Conservation (phyloP, 1,140 invertebrate genomes). For the Lethrus apterus region DNA sequence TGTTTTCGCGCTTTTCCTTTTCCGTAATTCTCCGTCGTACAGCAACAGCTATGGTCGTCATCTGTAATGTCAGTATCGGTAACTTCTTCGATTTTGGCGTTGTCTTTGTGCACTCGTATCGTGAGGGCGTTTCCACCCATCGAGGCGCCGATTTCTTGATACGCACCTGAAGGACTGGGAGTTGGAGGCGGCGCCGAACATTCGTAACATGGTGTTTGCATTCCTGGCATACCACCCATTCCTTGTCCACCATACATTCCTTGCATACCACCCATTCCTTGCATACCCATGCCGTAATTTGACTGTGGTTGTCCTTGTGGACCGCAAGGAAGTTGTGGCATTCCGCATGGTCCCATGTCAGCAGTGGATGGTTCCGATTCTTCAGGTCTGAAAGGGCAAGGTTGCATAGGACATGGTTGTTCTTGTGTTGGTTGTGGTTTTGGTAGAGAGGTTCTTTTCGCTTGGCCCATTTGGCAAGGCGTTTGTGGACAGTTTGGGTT, state of each 20-base stretch:
- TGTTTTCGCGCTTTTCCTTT: constrained; percentile 7
- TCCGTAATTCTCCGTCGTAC: constrained; percentile 4
- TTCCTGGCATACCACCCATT: constrained; percentile 2
- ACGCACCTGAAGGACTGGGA: constrained; percentile 16
- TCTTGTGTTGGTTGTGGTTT: no score
- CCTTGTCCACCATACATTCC: constrained; percentile 6
- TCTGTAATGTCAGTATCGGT: constrained; percentile 3
- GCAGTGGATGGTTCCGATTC: no score
- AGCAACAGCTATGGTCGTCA: constrained; percentile 16
- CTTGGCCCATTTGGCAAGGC: constrained; percentile 6
- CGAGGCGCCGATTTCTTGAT: constrained; percentile 39
- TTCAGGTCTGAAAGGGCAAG: constrained; percentile 6
- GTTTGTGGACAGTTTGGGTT: constrained; percentile 1
- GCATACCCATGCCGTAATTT: neutral
- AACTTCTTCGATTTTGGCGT: constrained; percentile 27
- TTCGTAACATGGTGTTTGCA: constrained; percentile 28
- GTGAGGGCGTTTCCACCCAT: constrained; percentile 40
- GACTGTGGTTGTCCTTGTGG: no score
- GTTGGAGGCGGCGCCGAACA: constrained; percentile 17
- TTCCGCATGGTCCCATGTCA: neutral
- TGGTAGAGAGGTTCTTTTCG: no score
- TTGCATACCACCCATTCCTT: neutral
- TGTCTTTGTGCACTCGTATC: constrained; percentile 39
- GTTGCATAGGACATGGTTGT: constrained; percentile 10
- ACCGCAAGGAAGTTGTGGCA: constrained; percentile 1